Base-by-base conservation (phyloP, 2,888 invertebrate genomes). In the Monochamus alternatus region DNA sequence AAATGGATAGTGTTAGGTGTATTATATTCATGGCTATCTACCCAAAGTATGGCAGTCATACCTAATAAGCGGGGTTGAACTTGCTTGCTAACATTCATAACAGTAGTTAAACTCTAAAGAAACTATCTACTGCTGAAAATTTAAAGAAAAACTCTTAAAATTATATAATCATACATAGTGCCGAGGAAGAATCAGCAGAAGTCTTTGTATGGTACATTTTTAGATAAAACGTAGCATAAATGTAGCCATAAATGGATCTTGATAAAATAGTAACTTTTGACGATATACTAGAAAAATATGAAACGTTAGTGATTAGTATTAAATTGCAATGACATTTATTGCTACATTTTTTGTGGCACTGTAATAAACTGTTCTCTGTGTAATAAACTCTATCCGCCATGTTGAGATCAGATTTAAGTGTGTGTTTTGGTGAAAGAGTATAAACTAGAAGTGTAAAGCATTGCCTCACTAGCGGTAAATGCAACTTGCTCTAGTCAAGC, bases 21-120 rank as follows among this genome's bases (percentile, higher is more conserved):
- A 58, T 43, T 73, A 76, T 75, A 73, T 73, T 65, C 78, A 80
- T 84, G 84, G 82, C 84, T 84, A 85, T 84, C 85, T 85, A 85
- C 84, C 84, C 82, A 84, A 82, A 73, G 75, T 84, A 82, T 84
- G 83, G 83, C 85, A 84, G 83, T 85, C 84, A 83, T 81, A 82
- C 81, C 82, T 84, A 84, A 80, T 79, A 85, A 83, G 83, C 83
- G 75, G 75, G 8, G 3, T 59, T 38, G 58, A 68, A 68, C 68
- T 68, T 68, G 59, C 78, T 80, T 75, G 60, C 73, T 65, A 66
- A 79, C 77, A 81, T 65, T 58, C 73, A 66, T 22, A 65, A 72
- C 65, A 32, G n/a, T 47, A 63, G n/a, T 63, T 71, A 66, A 22
- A 75, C 31, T 59, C 30, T 67, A 67, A 14, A 14, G 32, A 67